These are phyloP conservation scores for Cydia fagiglandana DNA, from an alignment of 1,140 invertebrate species.

Conservation along the genomic window DNA sequence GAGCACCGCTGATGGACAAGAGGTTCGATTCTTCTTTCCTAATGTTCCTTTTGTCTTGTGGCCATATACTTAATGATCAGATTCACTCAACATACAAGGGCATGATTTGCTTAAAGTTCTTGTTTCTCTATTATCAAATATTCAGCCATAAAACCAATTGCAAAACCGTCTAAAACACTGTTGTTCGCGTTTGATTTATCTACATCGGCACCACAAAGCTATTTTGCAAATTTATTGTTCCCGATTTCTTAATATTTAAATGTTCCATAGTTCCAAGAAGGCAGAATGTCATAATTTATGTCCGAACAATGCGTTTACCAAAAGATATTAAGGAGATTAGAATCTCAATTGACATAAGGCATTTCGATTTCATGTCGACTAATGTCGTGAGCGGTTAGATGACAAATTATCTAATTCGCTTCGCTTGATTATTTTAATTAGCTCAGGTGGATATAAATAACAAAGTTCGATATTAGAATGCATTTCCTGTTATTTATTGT, in stretches of 20 bases:
- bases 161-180: slow-evolving; percentile 2
- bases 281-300: slow-evolving; percentile 23
- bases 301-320: neutral
- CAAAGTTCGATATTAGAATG: slow-evolving; percentile 15
- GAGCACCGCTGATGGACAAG: too few relatives aligned
- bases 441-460: slow-evolving; percentile 34
- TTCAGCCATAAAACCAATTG: neutral
- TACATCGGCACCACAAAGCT: slow-evolving; percentile 11
- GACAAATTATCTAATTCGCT: slow-evolving; percentile 71
- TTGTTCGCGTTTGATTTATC: slow-evolving; percentile 18
- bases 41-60: too few relatives aligned
- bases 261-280: slow-evolving; percentile 21
- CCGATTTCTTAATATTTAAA: slow-evolving; percentile 31
- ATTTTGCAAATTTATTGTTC: slow-evolving; percentile 31
- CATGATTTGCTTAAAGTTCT: neutral
- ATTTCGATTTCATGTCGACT: neutral
- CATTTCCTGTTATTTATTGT: neutral
- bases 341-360: slow-evolving; percentile 5
- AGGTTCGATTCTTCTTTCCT: too few relatives aligned
- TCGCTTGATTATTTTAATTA: slow-evolving; percentile 69
- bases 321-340: slow-evolving; percentile 19
- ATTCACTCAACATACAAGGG: neutral
- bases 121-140: slow-evolving; percentile 6
- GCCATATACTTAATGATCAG: neutral
- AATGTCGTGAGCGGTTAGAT: slow-evolving; percentile 42